These are phyloP conservation scores for Darevskia nairensis DNA, from an alignment of 2,797 vertebrate genomes.

Conservation along the genomic window DNA sequence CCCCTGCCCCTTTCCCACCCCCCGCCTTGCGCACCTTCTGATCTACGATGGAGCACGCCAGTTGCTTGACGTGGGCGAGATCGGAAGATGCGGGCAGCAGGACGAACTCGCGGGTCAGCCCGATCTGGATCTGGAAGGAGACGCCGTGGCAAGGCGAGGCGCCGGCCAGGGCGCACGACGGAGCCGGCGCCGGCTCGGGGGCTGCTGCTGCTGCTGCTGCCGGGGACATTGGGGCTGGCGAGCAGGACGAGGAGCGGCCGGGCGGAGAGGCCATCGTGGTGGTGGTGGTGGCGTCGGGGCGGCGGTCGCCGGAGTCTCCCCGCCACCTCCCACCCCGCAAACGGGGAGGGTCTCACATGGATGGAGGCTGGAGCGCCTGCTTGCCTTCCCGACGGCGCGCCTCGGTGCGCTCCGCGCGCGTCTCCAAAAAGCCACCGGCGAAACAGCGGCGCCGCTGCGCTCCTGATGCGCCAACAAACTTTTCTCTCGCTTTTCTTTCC, in stretches of 20 bases:
- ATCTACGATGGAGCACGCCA: slow-evolving; percentile 92
- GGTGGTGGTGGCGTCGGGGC: slow-evolving; percentile 40
- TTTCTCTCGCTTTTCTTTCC: not conserved
- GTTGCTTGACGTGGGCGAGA: slow-evolving; percentile 89
- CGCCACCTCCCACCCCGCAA: not conserved
- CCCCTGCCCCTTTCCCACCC: not conserved
- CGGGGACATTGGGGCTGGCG: not conserved
- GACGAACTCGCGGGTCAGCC: slow-evolving; percentile 89
- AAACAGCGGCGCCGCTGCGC: not conserved
- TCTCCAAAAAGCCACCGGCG: not conserved
- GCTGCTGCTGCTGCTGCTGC: not conserved
- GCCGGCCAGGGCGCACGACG: slow-evolving; percentile 14
- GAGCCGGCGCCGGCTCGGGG: slow-evolving; percentile 27
- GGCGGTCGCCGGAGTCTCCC: not conserved
- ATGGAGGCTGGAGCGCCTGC: not conserved
- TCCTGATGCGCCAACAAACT: slow-evolving; percentile 19
- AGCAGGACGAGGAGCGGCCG: not conserved
- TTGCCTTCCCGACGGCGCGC: not conserved
- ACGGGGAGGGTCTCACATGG: not conserved
- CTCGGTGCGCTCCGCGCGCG: too few species aligned
- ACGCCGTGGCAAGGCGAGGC: slow-evolving; percentile 74
- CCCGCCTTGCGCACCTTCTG: slow-evolving; percentile 82
- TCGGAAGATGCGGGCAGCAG: slow-evolving; percentile 85
- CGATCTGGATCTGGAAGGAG: slow-evolving; percentile 93
- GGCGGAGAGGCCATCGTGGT: slow-evolving; percentile 12